Base-by-base conservation (phyloP, 2,113 vertebrate species). In the Myrmophylax atrothorax region DNA sequence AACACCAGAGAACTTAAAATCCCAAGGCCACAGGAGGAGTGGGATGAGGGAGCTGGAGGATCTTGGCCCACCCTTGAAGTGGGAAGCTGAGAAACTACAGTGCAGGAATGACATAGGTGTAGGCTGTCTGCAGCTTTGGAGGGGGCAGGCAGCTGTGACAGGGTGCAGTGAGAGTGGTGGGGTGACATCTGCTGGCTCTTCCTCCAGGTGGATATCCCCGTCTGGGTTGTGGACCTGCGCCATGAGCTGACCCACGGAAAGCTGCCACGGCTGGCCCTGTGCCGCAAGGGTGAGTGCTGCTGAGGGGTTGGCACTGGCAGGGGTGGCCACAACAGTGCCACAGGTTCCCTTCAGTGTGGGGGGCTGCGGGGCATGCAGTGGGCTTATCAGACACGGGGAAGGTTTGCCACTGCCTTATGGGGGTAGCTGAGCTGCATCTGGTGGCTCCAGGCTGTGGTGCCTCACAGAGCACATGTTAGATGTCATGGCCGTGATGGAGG, bases 191-290 rank as follows among this genome's bases (percentile, higher is more conserved):
- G 3, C 1, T 77, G 79, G 9, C 66, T 84, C 7, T 76, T 64
- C 14, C 74, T 93, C 10, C 76, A 99, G 97, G 92, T 99, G 64
- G 98, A 99, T 89, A 99, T 99, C 96, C 99, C 99, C 0, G 97
- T 98, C 94, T 99, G 99, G 99, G 97, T 99, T 1, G 99, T 99
- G 35, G 98, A 99, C 87, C 98, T 99, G 52, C 98, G 99, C 9
- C 99, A 99, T 4, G 98, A 99, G 18, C 95, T 99, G 95, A 99
- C 99, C 1, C 99, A 99, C 2, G 98, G 99, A 46, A 99, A 98
- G 93, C 98, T 99, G 44, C 99, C 99, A 0, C 98, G 98, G 14
- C 92, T 99, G 90, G 98, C 98, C 24, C 98, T 98, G 94, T 99
- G 99, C 83, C 97, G 98, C 58, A 99, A 98, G 98, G 99, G 99